phyloP scores from a whole-genome alignment of 2,797 vertebrate genomes.

The Rhodeus uyekii region DNA sequence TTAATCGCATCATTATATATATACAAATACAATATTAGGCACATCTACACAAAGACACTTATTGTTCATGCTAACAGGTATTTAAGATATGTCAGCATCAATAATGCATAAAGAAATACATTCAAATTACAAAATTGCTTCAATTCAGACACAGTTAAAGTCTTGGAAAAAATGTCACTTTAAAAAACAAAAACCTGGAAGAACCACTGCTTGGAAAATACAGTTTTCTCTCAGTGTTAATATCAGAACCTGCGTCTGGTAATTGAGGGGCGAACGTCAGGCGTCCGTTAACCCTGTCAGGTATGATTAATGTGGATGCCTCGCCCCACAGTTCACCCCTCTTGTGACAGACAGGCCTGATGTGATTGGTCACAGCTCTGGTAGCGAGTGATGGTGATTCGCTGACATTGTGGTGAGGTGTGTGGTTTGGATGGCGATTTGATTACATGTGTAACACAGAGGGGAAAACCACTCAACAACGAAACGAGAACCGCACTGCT shows the following conservation, averaged over 20 bases:
- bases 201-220: constrained; percentile 47
- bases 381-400: constrained; percentile 53
- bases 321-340: constrained; percentile 50
- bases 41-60: neutral
- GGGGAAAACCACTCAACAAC: constrained; percentile 57
- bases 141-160: neutral
- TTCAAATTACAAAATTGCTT: neutral
- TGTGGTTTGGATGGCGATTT: constrained; percentile 64
- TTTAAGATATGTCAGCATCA: constrained; percentile 8
- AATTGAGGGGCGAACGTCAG: constrained; percentile 54
- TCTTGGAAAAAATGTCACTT: constrained; percentile 8
- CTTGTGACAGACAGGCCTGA: constrained; percentile 44
- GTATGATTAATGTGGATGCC: constrained; percentile 60
- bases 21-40: neutral
- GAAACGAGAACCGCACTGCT: constrained; percentile 50
- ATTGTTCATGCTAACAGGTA: neutral
- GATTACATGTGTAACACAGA: constrained; percentile 67
- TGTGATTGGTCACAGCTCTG: constrained; percentile 56
- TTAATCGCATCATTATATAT: neutral
- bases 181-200: constrained; percentile 29
- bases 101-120: neutral
- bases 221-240: constrained; percentile 54
- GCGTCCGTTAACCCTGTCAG: constrained; percentile 55
- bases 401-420: constrained; percentile 66
- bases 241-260: constrained; percentile 50